A percentile compares a stretch with the other conserved stretches of the same genome.
phyloP scores from a whole-genome alignment of 1,140 invertebrate species.

The Trichonephila clavata region DNA sequence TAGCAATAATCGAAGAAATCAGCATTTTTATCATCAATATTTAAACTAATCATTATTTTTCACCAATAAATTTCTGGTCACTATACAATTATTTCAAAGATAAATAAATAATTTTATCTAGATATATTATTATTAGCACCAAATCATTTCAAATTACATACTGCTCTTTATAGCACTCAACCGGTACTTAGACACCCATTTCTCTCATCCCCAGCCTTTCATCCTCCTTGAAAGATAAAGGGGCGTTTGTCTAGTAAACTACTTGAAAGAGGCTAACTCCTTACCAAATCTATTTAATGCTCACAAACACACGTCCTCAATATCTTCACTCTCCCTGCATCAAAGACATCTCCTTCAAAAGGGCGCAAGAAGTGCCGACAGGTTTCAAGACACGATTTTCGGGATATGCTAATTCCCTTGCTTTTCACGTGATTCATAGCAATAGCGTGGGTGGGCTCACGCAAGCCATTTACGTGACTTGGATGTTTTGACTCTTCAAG shows the following conservation, averaged over 20 bases:
- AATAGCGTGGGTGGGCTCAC: slow-evolving; percentile 59
- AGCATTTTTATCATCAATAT: too few relatives aligned
- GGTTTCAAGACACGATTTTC: slow-evolving; percentile 58
- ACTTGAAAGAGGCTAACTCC: not conserved
- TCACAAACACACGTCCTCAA: not conserved
- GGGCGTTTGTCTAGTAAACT: not conserved
- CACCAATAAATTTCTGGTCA: too few relatives aligned
- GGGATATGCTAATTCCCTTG: slow-evolving; percentile 61
- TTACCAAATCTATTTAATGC: too few relatives aligned
- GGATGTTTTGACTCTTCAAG: not conserved
- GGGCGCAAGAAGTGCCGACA: slow-evolving; percentile 56
- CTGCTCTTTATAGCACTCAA: too few relatives aligned
- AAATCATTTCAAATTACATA: too few relatives aligned
- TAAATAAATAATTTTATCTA: too few relatives aligned
- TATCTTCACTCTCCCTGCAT: not conserved
- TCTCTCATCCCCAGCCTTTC: too few relatives aligned
- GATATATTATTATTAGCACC: too few relatives aligned
- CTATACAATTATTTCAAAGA: too few relatives aligned
- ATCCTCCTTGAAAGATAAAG: not conserved
- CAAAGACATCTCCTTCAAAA: slow-evolving; percentile 41
- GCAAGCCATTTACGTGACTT: slow-evolving; percentile 62
- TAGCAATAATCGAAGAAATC: too few relatives aligned
- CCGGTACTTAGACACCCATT: too few relatives aligned
- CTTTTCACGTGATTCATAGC: slow-evolving; percentile 49
- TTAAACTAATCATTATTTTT: too few relatives aligned